A percentile compares a stretch with the other conserved stretches of the same genome.
Conservation (phyloP, 1,140 invertebrate species). For the Limonius californicus region DNA sequence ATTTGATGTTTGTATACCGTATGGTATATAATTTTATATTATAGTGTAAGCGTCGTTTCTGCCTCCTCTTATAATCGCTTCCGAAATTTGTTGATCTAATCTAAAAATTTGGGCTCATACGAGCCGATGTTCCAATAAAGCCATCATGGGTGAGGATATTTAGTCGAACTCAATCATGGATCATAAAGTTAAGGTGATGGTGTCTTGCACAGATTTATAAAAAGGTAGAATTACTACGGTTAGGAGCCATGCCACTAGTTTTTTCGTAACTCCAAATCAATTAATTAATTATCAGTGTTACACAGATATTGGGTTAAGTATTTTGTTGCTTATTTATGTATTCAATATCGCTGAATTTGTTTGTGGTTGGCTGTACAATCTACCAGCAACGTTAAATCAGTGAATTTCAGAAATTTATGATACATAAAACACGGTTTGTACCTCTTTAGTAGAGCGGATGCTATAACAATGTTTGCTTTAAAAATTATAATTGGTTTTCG, state of each 20-base stretch:
- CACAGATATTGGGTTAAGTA: too few species aligned
- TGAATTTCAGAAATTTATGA: conserved; percentile 16
- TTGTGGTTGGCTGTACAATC: too few species aligned
- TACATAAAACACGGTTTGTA: conserved; percentile 2
- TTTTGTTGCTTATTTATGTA: too few species aligned
- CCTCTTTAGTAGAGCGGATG: conserved; percentile 23
- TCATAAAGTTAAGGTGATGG: conserved; percentile 23
- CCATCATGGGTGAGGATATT: conserved; percentile 29
- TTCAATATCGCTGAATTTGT: too few species aligned
- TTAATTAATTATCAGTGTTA: too few species aligned
- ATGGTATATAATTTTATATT: too few species aligned
- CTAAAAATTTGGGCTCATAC: neutral
- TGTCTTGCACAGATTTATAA: conserved; percentile 10
- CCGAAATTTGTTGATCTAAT: conserved; percentile 13
- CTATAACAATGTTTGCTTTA: conserved; percentile 37
- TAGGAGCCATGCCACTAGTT: too few species aligned
- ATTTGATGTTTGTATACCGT: too few species aligned
- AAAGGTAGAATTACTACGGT: conserved; percentile 11
- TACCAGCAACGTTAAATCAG: conserved; percentile 3
- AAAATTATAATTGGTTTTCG: conserved; percentile 38
- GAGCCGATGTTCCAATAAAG: conserved; percentile 22
- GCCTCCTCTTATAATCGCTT: neutral
- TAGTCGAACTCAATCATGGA: conserved; percentile 27
- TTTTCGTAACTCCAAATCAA: too few species aligned
- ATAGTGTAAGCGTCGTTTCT: too few species aligned